Evolutionary conservation across 2,113 vertebrate species (phyloP).

Genomic region (Ptilonorhynchus violaceus): DNA sequence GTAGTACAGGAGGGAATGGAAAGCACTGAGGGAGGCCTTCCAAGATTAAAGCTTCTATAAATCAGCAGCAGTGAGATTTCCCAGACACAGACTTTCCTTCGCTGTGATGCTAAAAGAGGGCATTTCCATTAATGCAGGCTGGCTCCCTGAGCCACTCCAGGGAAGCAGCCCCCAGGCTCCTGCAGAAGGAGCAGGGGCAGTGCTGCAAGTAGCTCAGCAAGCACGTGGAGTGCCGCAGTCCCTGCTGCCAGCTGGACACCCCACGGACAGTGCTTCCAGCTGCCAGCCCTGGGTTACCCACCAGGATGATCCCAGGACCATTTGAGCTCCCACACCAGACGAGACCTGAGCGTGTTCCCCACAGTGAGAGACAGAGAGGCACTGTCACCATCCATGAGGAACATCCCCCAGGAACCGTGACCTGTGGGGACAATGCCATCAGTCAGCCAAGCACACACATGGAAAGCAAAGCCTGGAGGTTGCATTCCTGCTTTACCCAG

Average conservation of each 20-base stretch:
- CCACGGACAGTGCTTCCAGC: not conserved
- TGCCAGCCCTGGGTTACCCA: not conserved
- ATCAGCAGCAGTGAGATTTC: not conserved
- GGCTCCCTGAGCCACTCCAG: not conserved
- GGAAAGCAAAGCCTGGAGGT: not conserved
- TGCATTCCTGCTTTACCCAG: not conserved
- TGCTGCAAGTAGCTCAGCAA: not conserved
- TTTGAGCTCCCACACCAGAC: not conserved
- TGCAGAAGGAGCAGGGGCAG: not conserved
- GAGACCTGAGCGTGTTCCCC: not conserved
- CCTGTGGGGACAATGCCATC: fast-evolving
- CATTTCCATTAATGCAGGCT: not conserved
- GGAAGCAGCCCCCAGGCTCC: not conserved
- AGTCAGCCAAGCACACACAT: not conserved
- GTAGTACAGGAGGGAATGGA: not conserved
- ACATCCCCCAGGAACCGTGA: fast-evolving
- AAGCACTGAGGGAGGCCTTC: not conserved
- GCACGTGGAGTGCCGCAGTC: fast-evolving
- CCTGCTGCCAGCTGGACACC: not conserved
- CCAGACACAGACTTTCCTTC: not conserved
- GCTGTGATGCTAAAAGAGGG: not conserved
- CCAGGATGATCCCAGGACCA: not conserved
- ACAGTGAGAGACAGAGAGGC: not conserved
- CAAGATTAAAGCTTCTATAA: not conserved
- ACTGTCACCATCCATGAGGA: not conserved